phyloP scores from a whole-genome alignment of 2,113 vertebrate species.

The Charadrius vociferus region DNA sequence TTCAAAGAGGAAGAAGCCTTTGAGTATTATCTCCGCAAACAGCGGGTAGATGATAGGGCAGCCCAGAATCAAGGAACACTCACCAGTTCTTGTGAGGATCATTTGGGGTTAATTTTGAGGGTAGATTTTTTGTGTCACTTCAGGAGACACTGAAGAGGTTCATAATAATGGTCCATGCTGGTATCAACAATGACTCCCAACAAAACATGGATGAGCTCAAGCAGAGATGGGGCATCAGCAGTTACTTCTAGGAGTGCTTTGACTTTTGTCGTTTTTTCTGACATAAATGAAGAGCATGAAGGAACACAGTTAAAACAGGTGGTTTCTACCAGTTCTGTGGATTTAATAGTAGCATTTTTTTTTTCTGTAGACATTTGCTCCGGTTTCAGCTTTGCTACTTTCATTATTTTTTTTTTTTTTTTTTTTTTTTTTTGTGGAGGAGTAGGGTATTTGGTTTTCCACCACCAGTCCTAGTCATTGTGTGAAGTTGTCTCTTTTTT shows the following conservation, averaged over 20 bases:
- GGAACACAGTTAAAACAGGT: background rate
- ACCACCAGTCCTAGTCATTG: background rate
- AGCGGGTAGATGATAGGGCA: background rate
- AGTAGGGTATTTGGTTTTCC: background rate
- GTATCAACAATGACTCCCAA: slow-evolving; percentile 1
- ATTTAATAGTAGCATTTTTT: background rate
- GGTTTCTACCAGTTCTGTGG: background rate
- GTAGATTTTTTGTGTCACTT: slow-evolving; percentile 1
- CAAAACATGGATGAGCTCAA: slow-evolving; percentile 24
- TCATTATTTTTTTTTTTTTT: background rate
- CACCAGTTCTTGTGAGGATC: background rate
- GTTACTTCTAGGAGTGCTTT: background rate
- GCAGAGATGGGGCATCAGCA: slow-evolving; percentile 26
- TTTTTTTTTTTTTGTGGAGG: background rate
- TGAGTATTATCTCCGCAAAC: background rate
- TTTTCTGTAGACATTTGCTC: background rate
- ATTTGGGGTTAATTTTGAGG: slow-evolving; percentile 36
- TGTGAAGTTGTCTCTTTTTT: background rate
- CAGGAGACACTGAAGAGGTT: background rate
- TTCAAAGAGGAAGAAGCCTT: slow-evolving; percentile 3
- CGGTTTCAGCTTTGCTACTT: background rate
- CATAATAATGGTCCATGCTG: background rate
- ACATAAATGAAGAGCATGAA: background rate
- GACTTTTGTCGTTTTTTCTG: background rate
- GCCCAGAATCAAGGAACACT: background rate